Evolutionary conservation across 2,797 vertebrate genomes (phyloP).

Genomic region (Pipistrellus pygmaeus): DNA sequence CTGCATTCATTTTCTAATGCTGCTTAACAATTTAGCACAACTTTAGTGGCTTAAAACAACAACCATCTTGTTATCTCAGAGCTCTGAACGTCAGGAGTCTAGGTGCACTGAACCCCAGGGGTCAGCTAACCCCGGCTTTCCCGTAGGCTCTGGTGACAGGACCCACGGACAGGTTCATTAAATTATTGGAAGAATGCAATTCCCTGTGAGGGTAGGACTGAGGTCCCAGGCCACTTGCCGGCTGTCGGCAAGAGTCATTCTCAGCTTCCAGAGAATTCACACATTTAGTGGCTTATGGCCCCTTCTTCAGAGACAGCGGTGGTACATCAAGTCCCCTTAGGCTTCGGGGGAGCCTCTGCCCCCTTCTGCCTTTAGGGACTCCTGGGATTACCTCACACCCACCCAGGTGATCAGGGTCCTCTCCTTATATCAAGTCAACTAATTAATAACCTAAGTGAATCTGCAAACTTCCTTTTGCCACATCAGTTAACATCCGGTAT

Average conservation of each 20-base stretch:
- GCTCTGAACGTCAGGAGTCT: not conserved
- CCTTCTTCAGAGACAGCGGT: not conserved
- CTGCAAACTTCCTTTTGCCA: not conserved
- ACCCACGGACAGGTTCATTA: not conserved
- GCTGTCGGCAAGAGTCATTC: not conserved
- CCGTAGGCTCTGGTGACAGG: not conserved
- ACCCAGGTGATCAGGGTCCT: not conserved
- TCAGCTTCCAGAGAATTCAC: not conserved
- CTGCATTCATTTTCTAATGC: conserved; percentile 8
- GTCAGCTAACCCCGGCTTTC: not conserved
- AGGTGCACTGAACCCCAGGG: not conserved
- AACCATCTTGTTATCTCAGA: not conserved
- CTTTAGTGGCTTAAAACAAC: not conserved
- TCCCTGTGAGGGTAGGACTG: not conserved
- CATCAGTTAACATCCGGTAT: not conserved
- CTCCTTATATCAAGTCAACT: not conserved
- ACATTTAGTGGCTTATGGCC: not conserved
- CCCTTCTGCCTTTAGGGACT: not conserved
- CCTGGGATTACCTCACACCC: not conserved
- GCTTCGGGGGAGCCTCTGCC: not conserved
- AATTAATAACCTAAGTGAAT: not conserved
- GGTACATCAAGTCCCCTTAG: not conserved
- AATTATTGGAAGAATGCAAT: not conserved
- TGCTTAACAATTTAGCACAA: not conserved
- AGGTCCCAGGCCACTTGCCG: not conserved